Percentiles rank a stretch among this genome's conserved stretches.
These are phyloP conservation scores for Perdita meconis DNA, from an alignment of 2,888 invertebrate genomes.

Conservation along the genomic window DNA sequence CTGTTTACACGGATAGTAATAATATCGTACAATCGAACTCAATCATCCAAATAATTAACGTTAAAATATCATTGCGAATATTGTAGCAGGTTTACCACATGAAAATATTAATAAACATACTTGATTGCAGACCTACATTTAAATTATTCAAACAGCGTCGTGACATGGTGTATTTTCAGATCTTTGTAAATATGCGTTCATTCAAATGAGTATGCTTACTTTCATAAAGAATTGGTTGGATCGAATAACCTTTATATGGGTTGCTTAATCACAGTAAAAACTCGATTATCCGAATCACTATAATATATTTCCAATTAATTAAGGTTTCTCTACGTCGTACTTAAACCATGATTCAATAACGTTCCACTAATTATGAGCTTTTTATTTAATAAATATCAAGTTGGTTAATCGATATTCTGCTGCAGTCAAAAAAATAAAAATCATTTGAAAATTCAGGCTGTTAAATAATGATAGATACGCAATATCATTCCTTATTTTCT, in stretches of 20 bases:
- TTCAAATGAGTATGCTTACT: background rate
- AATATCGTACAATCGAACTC: conserved; percentile 18
- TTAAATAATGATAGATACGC: too few species aligned
- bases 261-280: background rate
- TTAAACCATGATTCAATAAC: too few species aligned
- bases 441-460: too few species aligned
- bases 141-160: conserved; percentile 1
- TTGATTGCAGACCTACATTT: background rate
- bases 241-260: background rate
- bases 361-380: too few species aligned
- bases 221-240: background rate
- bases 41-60: conserved; percentile 27
- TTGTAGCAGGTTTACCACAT: background rate
- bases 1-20: conserved; percentile 6
- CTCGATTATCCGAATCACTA: too few species aligned
- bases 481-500: too few species aligned
- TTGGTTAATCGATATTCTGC: too few species aligned
- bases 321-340: too few species aligned
- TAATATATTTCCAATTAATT: too few species aligned
- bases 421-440: too few species aligned
- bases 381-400: too few species aligned
- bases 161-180: background rate
- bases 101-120: conserved; percentile 15
- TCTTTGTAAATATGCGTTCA: background rate
- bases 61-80: conserved; percentile 15